phyloP scores from a whole-genome alignment of 2,888 invertebrate genomes.

The Andrena minutula region DNA sequence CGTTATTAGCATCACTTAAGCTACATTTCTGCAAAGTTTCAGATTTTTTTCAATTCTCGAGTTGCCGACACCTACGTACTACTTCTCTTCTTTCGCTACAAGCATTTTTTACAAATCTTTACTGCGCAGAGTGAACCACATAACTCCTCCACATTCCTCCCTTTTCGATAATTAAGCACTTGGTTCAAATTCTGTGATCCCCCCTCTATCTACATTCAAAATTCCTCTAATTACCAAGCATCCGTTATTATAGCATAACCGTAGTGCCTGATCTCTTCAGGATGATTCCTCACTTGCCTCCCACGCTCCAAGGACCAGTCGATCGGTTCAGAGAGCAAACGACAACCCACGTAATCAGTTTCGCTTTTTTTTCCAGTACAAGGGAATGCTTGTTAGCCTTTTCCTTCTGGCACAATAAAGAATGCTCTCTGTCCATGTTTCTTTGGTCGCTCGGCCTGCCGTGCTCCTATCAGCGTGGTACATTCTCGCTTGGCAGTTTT shows the following conservation, averaged over 20 bases:
- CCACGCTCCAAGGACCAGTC: constrained; percentile 56
- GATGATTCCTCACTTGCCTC: constrained; percentile 52
- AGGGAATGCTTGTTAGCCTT: constrained; percentile 17
- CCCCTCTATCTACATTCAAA: neutral
- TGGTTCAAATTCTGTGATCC: neutral
- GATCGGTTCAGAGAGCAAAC: constrained; percentile 68
- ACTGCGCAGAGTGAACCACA: constrained; percentile 4
- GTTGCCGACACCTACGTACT: neutral
- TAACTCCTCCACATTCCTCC: neutral
- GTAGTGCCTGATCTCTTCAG: constrained; percentile 47
- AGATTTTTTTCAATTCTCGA: no score
- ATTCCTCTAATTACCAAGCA: neutral
- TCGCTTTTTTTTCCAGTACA: constrained; percentile 25
- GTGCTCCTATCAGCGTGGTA: constrained; percentile 75
- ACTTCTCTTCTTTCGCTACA: neutral
- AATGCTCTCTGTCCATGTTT: constrained; percentile 81
- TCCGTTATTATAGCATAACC: constrained; percentile 2
- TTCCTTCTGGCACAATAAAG: constrained; percentile 19
- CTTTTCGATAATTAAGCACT: constrained; percentile 1
- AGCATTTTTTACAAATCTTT: neutral
- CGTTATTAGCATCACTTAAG: no score
- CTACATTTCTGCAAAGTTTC: no score
- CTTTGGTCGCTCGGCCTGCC: constrained; percentile 81
- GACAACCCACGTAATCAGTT: neutral
- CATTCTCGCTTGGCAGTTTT: constrained; percentile 69